phyloP scores from a whole-genome alignment of 1,140 invertebrate species.

The Drosophila ambigua region DNA sequence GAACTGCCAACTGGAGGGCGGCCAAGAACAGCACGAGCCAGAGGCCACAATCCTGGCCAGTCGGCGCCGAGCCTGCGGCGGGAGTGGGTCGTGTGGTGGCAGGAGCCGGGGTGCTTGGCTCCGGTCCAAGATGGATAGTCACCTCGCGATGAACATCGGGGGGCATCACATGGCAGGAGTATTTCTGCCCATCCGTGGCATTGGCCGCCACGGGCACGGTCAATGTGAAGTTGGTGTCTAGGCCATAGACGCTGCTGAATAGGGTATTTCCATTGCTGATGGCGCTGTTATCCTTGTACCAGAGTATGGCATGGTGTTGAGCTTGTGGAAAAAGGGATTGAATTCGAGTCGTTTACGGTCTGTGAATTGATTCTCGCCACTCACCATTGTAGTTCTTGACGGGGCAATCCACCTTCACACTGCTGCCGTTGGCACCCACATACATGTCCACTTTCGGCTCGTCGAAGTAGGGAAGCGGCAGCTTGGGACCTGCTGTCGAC shows the following conservation, averaged over 20 bases:
- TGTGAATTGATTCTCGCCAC: background rate
- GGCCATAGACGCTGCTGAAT: constrained; percentile 28
- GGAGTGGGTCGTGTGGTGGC: constrained; percentile 1
- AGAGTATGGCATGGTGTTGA: constrained; percentile 53
- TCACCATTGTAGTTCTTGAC: constrained; percentile 70
- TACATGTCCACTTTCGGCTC: constrained; percentile 42
- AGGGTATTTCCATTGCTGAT: constrained; percentile 38
- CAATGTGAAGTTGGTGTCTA: constrained; percentile 55
- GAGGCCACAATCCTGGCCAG: constrained; percentile 27
- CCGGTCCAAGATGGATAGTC: constrained; percentile 42
- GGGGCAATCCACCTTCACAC: constrained; percentile 60
- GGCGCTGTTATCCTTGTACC: constrained; percentile 47
- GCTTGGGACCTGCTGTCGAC: constrained; percentile 34
- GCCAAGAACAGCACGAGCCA: constrained; percentile 35
- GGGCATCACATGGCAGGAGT: constrained; percentile 47
- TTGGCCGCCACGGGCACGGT: constrained; percentile 43
- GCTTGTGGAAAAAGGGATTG: constrained; percentile 23
- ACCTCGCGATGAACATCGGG: constrained; percentile 36
- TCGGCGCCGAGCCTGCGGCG: background rate
- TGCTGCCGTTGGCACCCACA: constrained; percentile 33
- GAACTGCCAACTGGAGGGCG: constrained; percentile 11
- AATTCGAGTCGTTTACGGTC: background rate
- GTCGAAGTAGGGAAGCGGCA: constrained; percentile 55
- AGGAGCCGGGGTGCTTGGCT: constrained; percentile 39
- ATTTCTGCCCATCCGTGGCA: constrained; percentile 42